These are phyloP conservation scores for Bombycilla garrulus DNA, from an alignment of 2,113 vertebrate species.

Conservation along the genomic window DNA sequence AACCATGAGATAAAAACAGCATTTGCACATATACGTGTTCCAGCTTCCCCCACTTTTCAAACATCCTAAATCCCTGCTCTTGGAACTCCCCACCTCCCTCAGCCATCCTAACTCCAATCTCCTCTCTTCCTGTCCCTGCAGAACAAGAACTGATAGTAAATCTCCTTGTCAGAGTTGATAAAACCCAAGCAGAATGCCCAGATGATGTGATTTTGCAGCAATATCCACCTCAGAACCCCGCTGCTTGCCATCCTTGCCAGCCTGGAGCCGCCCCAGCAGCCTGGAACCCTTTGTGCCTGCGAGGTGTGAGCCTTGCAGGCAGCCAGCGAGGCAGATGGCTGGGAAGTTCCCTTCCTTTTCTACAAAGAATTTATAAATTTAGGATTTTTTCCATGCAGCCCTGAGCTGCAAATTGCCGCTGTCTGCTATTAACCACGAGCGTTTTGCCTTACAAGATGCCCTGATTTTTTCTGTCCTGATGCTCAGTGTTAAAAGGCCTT, in stretches of 20 bases:
- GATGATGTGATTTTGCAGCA: not conserved
- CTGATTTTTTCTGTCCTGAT: not conserved
- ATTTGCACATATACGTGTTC: not conserved
- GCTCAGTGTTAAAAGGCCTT: not conserved
- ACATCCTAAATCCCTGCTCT: not conserved
- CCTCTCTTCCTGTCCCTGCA: not conserved
- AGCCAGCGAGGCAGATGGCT: not conserved
- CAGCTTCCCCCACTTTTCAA: not conserved
- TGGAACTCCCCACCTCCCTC: not conserved
- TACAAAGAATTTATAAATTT: not conserved
- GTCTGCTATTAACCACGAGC: not conserved
- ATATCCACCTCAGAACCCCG: not conserved
- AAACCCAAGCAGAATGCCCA: rapidly evolving
- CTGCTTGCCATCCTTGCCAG: not conserved
- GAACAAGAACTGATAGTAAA: not conserved
- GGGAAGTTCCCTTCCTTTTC: constrained; percentile 3
- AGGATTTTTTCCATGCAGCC: not conserved
- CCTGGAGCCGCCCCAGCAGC: not conserved
- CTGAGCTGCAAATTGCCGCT: not conserved
- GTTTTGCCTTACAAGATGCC: not conserved
- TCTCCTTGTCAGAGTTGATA: not conserved
- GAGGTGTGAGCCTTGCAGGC: not conserved
- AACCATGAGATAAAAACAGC: not conserved
- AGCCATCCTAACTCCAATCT: not conserved
- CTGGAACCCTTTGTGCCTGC: not conserved